A percentile compares a stretch with the other conserved stretches of the same genome.
These are phyloP conservation scores for Diadromus collaris DNA, from an alignment of 2,888 invertebrate genomes.

Conservation along the genomic window DNA sequence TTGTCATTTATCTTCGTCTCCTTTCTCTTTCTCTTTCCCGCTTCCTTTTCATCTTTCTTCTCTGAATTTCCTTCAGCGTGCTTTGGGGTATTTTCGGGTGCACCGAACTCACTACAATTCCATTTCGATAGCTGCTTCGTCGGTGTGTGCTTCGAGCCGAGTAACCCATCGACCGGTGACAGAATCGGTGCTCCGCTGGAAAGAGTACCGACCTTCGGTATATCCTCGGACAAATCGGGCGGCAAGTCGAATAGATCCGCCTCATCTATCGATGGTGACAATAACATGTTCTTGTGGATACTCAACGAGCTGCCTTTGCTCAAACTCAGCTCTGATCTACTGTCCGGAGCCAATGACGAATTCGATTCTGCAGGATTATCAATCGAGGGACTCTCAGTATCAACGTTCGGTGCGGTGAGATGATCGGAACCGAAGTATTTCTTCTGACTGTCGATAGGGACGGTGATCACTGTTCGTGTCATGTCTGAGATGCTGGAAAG, in stretches of 20 bases:
- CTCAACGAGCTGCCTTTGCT: slow-evolving; percentile 75
- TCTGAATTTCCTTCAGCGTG: too few relatives aligned
- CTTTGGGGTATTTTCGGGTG: not conserved
- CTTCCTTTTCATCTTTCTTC: too few relatives aligned
- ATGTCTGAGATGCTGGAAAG: slow-evolving; percentile 53
- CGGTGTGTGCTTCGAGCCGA: slow-evolving; percentile 7
- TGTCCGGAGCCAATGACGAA: slow-evolving; percentile 66
- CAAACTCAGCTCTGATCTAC: slow-evolving; percentile 75
- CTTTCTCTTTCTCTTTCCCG: too few relatives aligned
- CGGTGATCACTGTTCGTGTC: slow-evolving; percentile 49
- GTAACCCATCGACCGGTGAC: slow-evolving; percentile 72
- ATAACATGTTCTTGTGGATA: slow-evolving; percentile 75
- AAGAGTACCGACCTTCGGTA: slow-evolving; percentile 74
- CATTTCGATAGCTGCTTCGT: slow-evolving; percentile 11
- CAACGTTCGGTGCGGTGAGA: slow-evolving; percentile 54
- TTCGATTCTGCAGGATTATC: slow-evolving; percentile 48
- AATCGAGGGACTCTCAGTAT: slow-evolving; percentile 28
- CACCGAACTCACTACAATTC: not conserved
- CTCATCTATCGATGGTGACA: slow-evolving; percentile 80
- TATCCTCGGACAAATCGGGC: slow-evolving; percentile 78
- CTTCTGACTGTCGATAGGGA: slow-evolving; percentile 40
- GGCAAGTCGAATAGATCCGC: slow-evolving; percentile 80
- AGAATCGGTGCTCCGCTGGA: slow-evolving; percentile 78
- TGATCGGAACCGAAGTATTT: slow-evolving; percentile 49
- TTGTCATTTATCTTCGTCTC: too few relatives aligned